Conservation (phyloP, 2,797 vertebrate genomes). For the Bufotes viridis region DNA sequence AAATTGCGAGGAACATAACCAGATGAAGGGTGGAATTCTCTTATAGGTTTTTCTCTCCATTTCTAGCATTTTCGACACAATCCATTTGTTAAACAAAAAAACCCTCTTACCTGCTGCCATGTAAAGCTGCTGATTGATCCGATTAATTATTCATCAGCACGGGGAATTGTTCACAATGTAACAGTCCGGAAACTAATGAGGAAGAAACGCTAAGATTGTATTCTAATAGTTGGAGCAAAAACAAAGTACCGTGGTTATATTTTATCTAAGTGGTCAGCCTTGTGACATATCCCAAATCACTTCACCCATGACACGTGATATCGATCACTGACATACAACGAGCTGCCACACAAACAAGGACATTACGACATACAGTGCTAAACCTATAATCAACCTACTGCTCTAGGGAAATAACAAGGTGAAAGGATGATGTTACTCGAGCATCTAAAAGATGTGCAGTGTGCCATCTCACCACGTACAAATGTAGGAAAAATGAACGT, state of each 20-base stretch:
- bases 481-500: too few species aligned
- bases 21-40: not conserved
- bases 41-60: not conserved
- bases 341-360: slow-evolving; percentile 47
- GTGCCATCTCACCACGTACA: not conserved
- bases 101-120: slow-evolving; percentile 7
- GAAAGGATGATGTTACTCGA: slow-evolving; percentile 3
- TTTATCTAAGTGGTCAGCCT: slow-evolving; percentile 29
- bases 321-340: slow-evolving; percentile 45
- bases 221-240: not conserved
- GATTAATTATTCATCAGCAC: slow-evolving; percentile 39
- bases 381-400: slow-evolving; percentile 15
- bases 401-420: slow-evolving; percentile 37
- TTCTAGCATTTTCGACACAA: not conserved
- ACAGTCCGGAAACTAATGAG: not conserved
- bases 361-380: slow-evolving; percentile 35
- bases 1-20: not conserved
- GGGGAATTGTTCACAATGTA: slow-evolving; percentile 10
- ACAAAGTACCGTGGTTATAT: not conserved
- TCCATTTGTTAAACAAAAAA: not conserved
- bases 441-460: not conserved
- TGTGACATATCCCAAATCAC: slow-evolving; percentile 45
- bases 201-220: slow-evolving; percentile 2
- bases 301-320: slow-evolving; percentile 36
- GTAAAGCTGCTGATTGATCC: slow-evolving; percentile 27